Conservation (phyloP, 2,888 invertebrate species). For the Perdita meconis region DNA sequence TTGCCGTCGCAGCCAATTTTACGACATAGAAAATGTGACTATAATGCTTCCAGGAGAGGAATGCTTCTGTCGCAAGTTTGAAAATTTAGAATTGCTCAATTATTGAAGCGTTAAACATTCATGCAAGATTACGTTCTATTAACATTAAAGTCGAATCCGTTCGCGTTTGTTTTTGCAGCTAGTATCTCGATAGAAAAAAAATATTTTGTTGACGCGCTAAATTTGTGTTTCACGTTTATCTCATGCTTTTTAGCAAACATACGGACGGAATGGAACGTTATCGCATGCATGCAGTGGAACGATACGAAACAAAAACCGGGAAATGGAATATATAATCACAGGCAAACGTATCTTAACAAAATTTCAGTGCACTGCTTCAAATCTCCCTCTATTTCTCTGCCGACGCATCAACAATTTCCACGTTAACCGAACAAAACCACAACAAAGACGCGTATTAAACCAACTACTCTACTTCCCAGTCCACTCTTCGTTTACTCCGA, state of each 20-base stretch:
- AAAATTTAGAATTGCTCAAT: no score
- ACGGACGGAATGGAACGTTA: slow-evolving; percentile 17
- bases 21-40: background rate
- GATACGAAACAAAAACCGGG: slow-evolving; percentile 4
- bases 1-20: background rate
- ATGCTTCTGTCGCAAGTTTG: no score
- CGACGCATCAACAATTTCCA: no score
- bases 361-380: no score
- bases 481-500: no score
- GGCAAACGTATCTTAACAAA: background rate
- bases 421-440: no score
- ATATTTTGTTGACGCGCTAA: slow-evolving; percentile 12
- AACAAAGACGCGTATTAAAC: no score
- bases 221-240: slow-evolving; percentile 12
- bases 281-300: slow-evolving; percentile 18
- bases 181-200: background rate
- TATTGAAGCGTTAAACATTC: no score
- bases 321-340: background rate
- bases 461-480: no score
- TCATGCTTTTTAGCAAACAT: slow-evolving; percentile 20
- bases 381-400: no score
- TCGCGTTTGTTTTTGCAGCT: background rate
- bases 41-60: background rate
- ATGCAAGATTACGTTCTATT: no score
- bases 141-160: no score